Base-by-base conservation (phyloP, 2,113 vertebrate genomes). In the Petrocephalus microphthalmus region DNA sequence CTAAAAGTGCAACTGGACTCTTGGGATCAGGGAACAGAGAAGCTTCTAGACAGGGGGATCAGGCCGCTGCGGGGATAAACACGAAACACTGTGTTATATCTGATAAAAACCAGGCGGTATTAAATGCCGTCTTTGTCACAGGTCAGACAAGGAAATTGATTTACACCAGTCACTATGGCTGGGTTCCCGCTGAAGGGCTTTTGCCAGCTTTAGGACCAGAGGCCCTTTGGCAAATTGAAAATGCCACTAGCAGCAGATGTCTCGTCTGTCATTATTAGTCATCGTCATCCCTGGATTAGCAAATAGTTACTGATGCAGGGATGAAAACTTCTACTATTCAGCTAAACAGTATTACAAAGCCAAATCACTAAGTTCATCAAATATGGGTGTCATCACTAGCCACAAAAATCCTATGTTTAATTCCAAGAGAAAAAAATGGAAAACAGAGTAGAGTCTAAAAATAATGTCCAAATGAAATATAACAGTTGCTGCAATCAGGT, bases 31-130 rank as follows among this genome's bases (percentile, higher is more conserved):
- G 78, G 81, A 56, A 37, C 74, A 83, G 74, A 87, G 45, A 20
- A 22, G 47, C 84, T 11, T 74, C 64, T 88, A 85, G 86, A 88
- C 90, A 49, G n/a, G 51, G 47, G 52, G 88, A 81, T 88, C 83
- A 87, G 89, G 88, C 82, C 88, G 89, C 94, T 94, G 92, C 91
- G 86, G 88, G 88, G 19, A 51, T 22, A 82, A 52, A 57, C 52
- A 47, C 37, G 7, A 56, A 82, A 17, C 33, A 45, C 51, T 45
- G 20, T 29, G 67, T 82, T 56, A 82, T n/a, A 42, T 8, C 52
- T 57, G 53, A 83, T 82, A n/a, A 45, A 57, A 57, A 82, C 33
- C 64, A 22, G 29, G 8, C 19, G 20, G 52, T 37, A 57, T 84
- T 83, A 60, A 33, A 88, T 78, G 52, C 10, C 25, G n/a, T 45